Percentiles rank a stretch among this genome's conserved stretches.
Conservation (phyloP, 2,797 vertebrate genomes). For the Mallotus villosus region DNA sequence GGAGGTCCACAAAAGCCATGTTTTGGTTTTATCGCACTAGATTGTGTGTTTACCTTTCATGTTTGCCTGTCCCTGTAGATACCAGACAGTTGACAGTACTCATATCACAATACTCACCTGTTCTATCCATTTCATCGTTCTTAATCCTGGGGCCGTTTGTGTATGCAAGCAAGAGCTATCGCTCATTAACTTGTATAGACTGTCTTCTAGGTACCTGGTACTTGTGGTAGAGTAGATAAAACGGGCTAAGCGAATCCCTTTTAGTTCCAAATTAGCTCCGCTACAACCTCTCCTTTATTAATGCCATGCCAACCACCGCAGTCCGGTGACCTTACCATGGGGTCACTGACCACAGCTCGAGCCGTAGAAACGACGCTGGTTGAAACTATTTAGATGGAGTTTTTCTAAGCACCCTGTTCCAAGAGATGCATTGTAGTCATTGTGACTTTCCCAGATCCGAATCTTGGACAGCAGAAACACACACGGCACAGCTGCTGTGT, state of each 20-base stretch:
- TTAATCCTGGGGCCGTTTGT: background rate
- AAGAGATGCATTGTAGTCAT: background rate
- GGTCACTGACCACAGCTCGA: background rate
- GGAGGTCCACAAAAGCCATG: too few species aligned
- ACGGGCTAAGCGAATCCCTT: too few species aligned
- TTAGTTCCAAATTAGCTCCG: background rate
- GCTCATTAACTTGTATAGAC: background rate
- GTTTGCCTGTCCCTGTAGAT: too few species aligned
- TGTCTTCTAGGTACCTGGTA: background rate
- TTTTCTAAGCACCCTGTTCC: background rate
- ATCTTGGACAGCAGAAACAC: background rate
- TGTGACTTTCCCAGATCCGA: background rate
- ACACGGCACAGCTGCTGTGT: background rate
- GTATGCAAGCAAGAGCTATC: too few species aligned
- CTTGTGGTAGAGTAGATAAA: background rate
- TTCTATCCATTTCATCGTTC: conserved; percentile 14
- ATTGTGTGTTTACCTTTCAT: too few species aligned
- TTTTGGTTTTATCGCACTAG: too few species aligned
- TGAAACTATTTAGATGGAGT: too few species aligned
- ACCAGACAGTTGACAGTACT: too few species aligned
- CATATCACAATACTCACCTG: background rate
- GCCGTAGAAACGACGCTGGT: background rate
- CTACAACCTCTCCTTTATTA: background rate
- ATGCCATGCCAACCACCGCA: background rate
- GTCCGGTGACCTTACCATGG: background rate